Percentiles rank a stretch among this genome's conserved stretches.
These are phyloP conservation scores for Oncorhynchus tshawytscha DNA, from an alignment of 2,113 vertebrate species.

Conservation along the genomic window DNA sequence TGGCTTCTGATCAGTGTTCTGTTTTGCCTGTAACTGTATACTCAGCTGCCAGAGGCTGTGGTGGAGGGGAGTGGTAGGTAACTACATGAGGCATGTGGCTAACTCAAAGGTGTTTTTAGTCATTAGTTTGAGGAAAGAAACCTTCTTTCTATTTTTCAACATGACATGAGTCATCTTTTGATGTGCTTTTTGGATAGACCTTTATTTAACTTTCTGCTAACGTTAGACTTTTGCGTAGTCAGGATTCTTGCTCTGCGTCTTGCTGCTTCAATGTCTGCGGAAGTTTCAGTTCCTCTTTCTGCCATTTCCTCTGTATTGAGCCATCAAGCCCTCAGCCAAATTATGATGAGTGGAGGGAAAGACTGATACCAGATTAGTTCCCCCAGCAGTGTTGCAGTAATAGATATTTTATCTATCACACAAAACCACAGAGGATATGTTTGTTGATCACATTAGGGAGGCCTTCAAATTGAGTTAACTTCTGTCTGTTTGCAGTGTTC, in stretches of 20 bases:
- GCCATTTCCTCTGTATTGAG: neutral
- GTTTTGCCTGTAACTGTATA: neutral
- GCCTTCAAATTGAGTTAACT: neutral
- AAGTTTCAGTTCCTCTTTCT: neutral
- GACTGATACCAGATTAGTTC: neutral
- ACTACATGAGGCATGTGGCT: neutral
- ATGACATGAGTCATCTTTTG: neutral
- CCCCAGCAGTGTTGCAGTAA: neutral
- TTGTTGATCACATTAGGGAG: slow-evolving; percentile 1
- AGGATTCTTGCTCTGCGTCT: neutral
- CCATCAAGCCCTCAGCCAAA: neutral
- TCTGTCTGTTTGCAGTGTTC: neutral
- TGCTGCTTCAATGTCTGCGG: neutral
- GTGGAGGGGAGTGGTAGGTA: neutral
- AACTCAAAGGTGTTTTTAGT: neutral
- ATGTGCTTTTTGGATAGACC: neutral
- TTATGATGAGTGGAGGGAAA: neutral
- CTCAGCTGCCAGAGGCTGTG: neutral
- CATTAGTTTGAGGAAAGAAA: neutral
- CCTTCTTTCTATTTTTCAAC: neutral
- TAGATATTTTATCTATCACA: neutral
- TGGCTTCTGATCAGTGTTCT: neutral
- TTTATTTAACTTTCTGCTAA: neutral
- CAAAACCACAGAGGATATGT: neutral
- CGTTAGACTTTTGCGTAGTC: neutral